phyloP scores from a whole-genome alignment of 2,797 vertebrate genomes.

The Setipinna tenuifilis region DNA sequence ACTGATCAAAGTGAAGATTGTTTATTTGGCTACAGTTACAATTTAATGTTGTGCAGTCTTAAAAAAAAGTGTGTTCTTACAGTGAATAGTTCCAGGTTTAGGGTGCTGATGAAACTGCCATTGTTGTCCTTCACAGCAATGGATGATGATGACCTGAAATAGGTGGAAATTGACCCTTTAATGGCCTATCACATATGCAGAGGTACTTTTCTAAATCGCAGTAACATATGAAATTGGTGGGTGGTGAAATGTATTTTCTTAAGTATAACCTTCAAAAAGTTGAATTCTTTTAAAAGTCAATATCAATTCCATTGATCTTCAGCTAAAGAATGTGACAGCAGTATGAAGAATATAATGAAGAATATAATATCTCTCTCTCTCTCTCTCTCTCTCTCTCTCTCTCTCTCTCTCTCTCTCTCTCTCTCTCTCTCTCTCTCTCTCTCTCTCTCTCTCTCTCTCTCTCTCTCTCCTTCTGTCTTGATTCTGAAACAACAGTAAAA shows the following conservation, averaged over 20 bases:
- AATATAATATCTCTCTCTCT: background rate
- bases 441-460: too few species aligned
- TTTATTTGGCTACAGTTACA: background rate
- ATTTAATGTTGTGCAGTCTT: background rate
- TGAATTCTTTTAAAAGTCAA: background rate
- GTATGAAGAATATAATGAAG: background rate
- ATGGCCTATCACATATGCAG: background rate
- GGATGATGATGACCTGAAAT: slow-evolving; percentile 66
- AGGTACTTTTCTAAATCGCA: background rate
- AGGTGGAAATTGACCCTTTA: background rate
- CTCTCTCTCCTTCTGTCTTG: background rate
- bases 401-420: too few species aligned
- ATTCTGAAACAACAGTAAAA: background rate
- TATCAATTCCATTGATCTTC: background rate
- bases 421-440: too few species aligned
- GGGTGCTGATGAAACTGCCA: slow-evolving; percentile 81
- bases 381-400: too few species aligned
- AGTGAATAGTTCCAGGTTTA: slow-evolving; percentile 70
- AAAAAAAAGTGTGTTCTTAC: slow-evolving; percentile 56
- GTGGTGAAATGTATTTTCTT: background rate
- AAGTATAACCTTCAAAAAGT: too few species aligned
- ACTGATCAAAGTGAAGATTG: too few species aligned
- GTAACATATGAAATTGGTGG: too few species aligned
- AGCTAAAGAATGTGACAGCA: background rate
- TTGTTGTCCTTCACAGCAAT: slow-evolving; percentile 76